Evolutionary conservation across 1,140 invertebrate genomes (phyloP), one percentile per base, ranked within the genome.

Genomic region (Pseudomyrmex pallidus): DNA sequence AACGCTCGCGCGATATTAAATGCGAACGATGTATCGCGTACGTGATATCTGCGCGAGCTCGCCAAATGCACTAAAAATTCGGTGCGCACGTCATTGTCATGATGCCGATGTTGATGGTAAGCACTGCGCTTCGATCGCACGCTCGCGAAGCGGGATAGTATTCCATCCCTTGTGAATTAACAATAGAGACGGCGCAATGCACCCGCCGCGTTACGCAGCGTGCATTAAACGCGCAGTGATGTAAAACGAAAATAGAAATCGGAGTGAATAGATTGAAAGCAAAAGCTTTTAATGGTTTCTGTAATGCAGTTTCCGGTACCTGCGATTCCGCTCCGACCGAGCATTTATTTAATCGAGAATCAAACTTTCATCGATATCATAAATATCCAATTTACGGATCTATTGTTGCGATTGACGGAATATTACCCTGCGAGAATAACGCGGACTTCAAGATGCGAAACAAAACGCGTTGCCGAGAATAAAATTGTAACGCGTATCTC

Each of bases 31-130:
- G 59, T 67, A 46, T 25, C 20, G 78, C 52, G 59, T 62, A 87
- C 85, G 84, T 83, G 85, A 76, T 87, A 70, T 15, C 57, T 25
- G 9, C n/a, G 17, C 25, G 20, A 13, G 62, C 74, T 57, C 64
- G 72, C 59, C 10, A 35, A 35, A 35, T 35, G 25, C 25, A 52
- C 54, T 80, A 86, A 86, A 80, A 85, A 86, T 86, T 78, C 84
- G 46, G 22, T 20, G n/a, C 46, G 9, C 50, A 25, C 52, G 17
- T 25, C 17, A 54, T 85, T 85, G 48, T 62, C 57, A 4, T 46
- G 44, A 59, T 63, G 44, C 46, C 64, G 48, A 62, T 22, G n/a
- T 54, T 62, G n/a, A 13, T 46, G 22, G 73, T 66, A 78, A 85
- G 62, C 73, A 85, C 63, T 54, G 35, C 68, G 35, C 48, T 7